phyloP scores from a whole-genome alignment of 1,140 invertebrate species.

The Zophobas morio region DNA sequence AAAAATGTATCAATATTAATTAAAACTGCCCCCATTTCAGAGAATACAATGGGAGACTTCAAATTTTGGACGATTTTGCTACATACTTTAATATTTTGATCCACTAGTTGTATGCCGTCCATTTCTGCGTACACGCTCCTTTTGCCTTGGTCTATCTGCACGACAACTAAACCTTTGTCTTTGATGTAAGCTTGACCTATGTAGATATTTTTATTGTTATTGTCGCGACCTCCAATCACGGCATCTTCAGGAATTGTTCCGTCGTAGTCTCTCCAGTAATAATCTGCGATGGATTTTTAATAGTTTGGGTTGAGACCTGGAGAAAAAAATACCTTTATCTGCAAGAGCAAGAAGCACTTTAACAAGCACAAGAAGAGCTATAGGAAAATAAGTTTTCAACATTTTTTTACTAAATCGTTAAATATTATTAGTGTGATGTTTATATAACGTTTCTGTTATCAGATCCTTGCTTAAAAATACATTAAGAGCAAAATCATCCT shows the following conservation, averaged over 20 bases:
- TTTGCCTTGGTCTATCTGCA: background rate
- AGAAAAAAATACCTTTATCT: no score
- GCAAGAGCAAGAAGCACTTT: background rate
- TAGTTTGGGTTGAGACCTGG: no score
- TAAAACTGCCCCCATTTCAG: background rate
- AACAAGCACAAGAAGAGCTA: no score
- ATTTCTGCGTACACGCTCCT: background rate
- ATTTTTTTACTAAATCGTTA: no score
- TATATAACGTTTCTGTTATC: no score
- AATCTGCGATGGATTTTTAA: background rate
- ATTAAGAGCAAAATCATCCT: no score
- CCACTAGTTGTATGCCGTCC: background rate
- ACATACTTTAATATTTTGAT: slow-evolving; percentile 3
- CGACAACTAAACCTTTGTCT: background rate
- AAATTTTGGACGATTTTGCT: background rate
- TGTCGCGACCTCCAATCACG: background rate
- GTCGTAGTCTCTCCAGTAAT: slow-evolving; percentile 1
- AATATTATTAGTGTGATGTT: no score
- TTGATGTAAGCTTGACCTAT: slow-evolving; percentile 7
- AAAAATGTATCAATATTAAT: no score
- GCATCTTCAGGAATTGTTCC: background rate
- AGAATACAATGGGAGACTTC: background rate
- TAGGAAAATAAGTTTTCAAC: no score
- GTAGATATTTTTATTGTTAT: background rate
- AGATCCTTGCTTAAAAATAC: no score